phyloP scores from a whole-genome alignment of 2,797 vertebrate genomes.

The Gymnopithys bicolor region DNA sequence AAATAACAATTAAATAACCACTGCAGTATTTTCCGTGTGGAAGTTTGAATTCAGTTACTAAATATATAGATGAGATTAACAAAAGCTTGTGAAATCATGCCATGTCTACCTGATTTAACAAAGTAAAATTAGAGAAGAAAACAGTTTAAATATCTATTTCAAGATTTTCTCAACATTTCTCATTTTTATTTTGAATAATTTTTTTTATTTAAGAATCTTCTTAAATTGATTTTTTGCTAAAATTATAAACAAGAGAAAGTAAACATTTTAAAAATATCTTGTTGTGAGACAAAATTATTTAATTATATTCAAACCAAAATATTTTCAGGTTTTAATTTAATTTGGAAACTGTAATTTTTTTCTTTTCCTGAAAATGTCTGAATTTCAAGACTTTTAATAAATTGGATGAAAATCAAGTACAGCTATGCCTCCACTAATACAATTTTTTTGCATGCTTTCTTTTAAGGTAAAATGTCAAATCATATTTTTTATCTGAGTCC shows the following conservation, averaged over 20 bases:
- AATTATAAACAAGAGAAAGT: not conserved
- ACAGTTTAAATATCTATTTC: not conserved
- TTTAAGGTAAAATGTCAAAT: accelerated
- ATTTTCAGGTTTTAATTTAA: not conserved
- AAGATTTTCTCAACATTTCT: not conserved
- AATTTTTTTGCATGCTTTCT: not conserved
- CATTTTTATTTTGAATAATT: not conserved
- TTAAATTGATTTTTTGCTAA: not conserved
- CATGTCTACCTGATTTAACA: not conserved
- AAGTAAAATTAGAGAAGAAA: not conserved
- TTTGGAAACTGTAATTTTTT: not conserved
- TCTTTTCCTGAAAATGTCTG: not conserved
- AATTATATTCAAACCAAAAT: not conserved
- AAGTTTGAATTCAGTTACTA: not conserved
- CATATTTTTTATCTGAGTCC: not conserved
- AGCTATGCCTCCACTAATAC: not conserved
- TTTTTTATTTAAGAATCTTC: accelerated
- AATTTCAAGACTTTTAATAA: not conserved
- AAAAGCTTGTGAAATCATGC: not conserved
- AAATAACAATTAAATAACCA: not conserved
- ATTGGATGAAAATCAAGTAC: not conserved
- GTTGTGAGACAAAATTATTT: not conserved
- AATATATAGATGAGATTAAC: not conserved
- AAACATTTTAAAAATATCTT: not conserved
- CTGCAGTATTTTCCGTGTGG: not conserved